Evolutionary conservation across 1,140 invertebrate species (phyloP).

Genomic region (Listronotus bonariensis): DNA sequence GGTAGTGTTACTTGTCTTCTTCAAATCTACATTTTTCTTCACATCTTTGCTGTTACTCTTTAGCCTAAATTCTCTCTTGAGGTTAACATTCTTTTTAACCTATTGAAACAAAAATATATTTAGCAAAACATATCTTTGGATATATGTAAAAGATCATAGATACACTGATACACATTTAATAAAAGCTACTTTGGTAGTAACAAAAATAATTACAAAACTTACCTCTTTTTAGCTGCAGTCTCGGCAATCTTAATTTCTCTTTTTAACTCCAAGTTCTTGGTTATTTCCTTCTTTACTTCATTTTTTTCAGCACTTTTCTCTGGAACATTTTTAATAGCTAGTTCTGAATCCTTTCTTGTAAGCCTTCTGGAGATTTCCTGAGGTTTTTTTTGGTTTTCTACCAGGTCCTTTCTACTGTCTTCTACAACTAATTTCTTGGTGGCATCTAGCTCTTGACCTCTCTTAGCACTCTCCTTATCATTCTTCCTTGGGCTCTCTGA

Average conservation of each 20-base stretch:
- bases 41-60: slow-evolving; percentile 27
- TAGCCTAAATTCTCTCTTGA: slow-evolving; percentile 30
- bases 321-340: slow-evolving; percentile 10
- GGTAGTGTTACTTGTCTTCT: slow-evolving; percentile 37
- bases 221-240: slow-evolving; percentile 16
- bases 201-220: background rate
- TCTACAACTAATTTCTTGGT: slow-evolving; percentile 8
- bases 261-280: slow-evolving; percentile 32
- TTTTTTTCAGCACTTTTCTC: slow-evolving; percentile 1
- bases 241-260: slow-evolving; percentile 31
- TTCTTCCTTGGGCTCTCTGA: background rate
- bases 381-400: slow-evolving; percentile 8
- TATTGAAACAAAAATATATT: background rate
- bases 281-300: slow-evolving; percentile 24
- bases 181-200: background rate
- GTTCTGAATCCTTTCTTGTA: slow-evolving; percentile 22
- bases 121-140: background rate
- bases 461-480: slow-evolving; percentile 2
- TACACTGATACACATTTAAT: slow-evolving; percentile 14
- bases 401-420: background rate
- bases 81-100: slow-evolving; percentile 25
- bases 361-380: slow-evolving; percentile 17
- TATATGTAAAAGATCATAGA: background rate
- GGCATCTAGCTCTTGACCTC: background rate
- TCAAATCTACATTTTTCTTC: slow-evolving; percentile 29